Percentiles rank a stretch among this genome's conserved stretches.
These are phyloP conservation scores for Leptobrachium leishanense DNA, from an alignment of 2,113 vertebrate genomes.

Conservation along the genomic window DNA sequence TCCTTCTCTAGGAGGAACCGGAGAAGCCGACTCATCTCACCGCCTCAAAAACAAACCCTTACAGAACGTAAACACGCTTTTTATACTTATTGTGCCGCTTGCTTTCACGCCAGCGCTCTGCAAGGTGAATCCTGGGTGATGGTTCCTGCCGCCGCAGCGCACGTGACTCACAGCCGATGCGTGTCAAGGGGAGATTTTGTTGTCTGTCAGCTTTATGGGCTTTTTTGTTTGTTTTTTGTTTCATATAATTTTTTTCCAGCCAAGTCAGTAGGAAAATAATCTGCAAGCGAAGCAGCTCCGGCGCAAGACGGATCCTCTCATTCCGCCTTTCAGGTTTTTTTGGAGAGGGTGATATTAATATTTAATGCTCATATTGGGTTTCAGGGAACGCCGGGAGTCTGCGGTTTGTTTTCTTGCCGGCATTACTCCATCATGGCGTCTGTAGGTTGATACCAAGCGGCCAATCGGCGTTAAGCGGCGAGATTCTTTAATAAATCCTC, in stretches of 20 bases:
- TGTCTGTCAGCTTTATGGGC: constrained; percentile 2
- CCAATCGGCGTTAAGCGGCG: too few species aligned
- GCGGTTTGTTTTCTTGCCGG: too few species aligned
- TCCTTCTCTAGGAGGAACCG: background rate
- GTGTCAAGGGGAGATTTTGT: background rate
- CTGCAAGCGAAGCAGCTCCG: background rate
- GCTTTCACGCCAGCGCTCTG: background rate
- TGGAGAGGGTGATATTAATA: background rate
- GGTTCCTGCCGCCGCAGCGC: background rate
- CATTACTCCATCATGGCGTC: too few species aligned
- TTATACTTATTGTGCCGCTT: background rate
- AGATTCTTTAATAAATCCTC: too few species aligned
- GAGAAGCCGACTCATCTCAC: background rate
- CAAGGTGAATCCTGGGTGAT: background rate
- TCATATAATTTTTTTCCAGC: background rate
- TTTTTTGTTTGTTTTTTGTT: background rate
- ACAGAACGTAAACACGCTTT: background rate
- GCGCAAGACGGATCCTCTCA: background rate
- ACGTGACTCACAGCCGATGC: constrained; percentile 3
- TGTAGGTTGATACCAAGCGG: too few species aligned
- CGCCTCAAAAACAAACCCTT: background rate
- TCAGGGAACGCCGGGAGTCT: too few species aligned
- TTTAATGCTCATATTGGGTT: background rate
- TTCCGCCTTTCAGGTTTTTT: background rate
- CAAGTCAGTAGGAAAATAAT: background rate